Percentiles rank a stretch among this genome's conserved stretches.
These are phyloP conservation scores for Heteromormyrus szaboi DNA, from an alignment of 2,797 vertebrate genomes.

Conservation along the genomic window DNA sequence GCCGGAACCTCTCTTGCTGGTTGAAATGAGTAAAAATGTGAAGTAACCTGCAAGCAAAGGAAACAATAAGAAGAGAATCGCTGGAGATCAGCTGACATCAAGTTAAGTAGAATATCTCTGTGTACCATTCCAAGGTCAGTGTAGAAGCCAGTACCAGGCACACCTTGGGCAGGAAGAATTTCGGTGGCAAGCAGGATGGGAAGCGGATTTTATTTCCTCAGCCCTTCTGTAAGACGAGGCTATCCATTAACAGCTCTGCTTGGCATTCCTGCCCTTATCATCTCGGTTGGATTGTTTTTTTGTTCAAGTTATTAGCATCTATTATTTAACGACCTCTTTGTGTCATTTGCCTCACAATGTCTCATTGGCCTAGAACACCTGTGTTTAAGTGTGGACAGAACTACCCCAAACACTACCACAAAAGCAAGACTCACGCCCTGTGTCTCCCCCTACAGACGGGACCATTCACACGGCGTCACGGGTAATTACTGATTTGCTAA, in stretches of 20 bases:
- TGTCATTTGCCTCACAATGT: constrained; percentile 19
- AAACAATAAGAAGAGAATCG: neutral
- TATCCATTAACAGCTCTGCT: neutral
- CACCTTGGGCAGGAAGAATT: neutral
- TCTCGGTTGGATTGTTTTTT: neutral
- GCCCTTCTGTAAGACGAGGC: neutral
- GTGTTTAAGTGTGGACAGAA: constrained; percentile 23
- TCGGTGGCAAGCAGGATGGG: neutral
- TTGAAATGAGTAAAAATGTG: neutral
- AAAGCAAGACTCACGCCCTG: constrained; percentile 25
- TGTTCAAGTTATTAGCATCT: neutral
- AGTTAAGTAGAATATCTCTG: neutral
- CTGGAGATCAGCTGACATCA: neutral
- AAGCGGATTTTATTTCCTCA: neutral
- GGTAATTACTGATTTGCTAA: constrained; percentile 43
- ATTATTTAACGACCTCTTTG: neutral
- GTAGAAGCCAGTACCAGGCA: neutral
- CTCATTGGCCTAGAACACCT: constrained; percentile 22
- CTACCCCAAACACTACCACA: constrained; percentile 27
- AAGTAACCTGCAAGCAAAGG: neutral
- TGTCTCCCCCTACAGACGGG: constrained; percentile 33
- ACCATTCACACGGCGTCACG: constrained; percentile 33
- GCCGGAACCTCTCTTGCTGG: too few relatives aligned
- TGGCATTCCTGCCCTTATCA: neutral
- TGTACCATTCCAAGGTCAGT: neutral